Evolutionary conservation across 2,113 vertebrate species (phyloP), one percentile per base, ranked within the genome.

Genomic region (Hemichromis elongatus): DNA sequence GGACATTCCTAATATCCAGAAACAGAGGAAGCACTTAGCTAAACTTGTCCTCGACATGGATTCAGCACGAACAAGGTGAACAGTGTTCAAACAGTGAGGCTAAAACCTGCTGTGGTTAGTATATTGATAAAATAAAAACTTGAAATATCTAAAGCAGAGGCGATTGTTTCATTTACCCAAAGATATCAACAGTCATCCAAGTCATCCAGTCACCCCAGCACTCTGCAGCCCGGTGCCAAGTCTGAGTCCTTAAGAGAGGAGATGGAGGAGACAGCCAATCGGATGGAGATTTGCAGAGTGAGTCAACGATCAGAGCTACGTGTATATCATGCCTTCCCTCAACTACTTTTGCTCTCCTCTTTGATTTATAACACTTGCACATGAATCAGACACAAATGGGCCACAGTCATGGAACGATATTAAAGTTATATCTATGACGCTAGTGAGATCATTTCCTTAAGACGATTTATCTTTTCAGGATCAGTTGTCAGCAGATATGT

Each of bases 41-140:
- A 99, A 99, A 95, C 96, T 99, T 3, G 99, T 99, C 77, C 93
- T 99, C 94, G 98, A 99, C 95, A 99, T 99, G 99, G 99, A 99
- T 94, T 99, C 98, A 14, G 97, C 98, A 59, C 96, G 97, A 81
- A 97, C 98, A 2, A 97, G 99, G 99, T 99, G 93, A 86, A 57
- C 14, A 5, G 2, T 3, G 4, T 55, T 73, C 42, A 33, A 83
- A 78, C 16, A 83, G 7, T 3, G 16, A 26, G 19, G 26, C 56
- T 80, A 10, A 57, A 81, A 47, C 18, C 47, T 50, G 13, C 63
- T 10, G 57, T 35, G 30, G 9, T 40, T 85, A 24, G 42, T 30
- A 45, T 19, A 33, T 53, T 54, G 57, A 79, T 28, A 52, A 77
- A 61, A 52, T 52, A 52, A 37, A 47, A 75, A 63, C 5, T 45